These are phyloP conservation scores for Forbesichthys papilliferus DNA, from an alignment of 2,113 vertebrate species.

Conservation along the genomic window DNA sequence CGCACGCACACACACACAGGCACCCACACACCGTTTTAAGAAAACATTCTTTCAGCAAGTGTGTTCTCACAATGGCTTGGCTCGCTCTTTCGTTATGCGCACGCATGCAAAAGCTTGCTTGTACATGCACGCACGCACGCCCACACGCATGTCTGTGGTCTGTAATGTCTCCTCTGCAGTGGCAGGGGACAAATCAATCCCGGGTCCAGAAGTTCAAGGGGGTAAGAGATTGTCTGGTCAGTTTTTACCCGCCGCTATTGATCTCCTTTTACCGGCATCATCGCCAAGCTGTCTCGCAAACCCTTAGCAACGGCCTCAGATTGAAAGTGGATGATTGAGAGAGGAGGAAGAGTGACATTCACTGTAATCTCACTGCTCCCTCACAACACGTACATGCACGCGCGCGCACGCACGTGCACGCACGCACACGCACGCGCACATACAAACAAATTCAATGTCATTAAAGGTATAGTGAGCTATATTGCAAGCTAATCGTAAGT, in stretches of 20 bases:
- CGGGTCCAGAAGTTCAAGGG: conserved; percentile 75
- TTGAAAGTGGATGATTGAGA: conserved; percentile 77
- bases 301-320: conserved; percentile 60
- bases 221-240: conserved; percentile 77
- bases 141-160: conserved; percentile 69
- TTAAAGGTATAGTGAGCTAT: background rate
- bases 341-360: conserved; percentile 75
- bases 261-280: conserved; percentile 78
- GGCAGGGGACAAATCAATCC: conserved; percentile 78
- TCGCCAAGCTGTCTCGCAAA: conserved; percentile 71
- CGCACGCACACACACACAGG: conserved; percentile 19
- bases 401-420: background rate
- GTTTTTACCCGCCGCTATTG: conserved; percentile 74
- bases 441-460: background rate
- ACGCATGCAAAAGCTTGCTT: conserved; percentile 13
- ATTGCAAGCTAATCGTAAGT: no score
- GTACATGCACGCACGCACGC: conserved; percentile 29
- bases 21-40: conserved; percentile 32
- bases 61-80: conserved; percentile 33
- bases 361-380: conserved; percentile 64
- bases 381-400: background rate
- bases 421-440: background rate
- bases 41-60: conserved; percentile 65
- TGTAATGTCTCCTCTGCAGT: conserved; percentile 69
- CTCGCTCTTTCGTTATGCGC: background rate